phyloP scores from a whole-genome alignment of 2,113 vertebrate species.

The Istiophorus platypterus region DNA sequence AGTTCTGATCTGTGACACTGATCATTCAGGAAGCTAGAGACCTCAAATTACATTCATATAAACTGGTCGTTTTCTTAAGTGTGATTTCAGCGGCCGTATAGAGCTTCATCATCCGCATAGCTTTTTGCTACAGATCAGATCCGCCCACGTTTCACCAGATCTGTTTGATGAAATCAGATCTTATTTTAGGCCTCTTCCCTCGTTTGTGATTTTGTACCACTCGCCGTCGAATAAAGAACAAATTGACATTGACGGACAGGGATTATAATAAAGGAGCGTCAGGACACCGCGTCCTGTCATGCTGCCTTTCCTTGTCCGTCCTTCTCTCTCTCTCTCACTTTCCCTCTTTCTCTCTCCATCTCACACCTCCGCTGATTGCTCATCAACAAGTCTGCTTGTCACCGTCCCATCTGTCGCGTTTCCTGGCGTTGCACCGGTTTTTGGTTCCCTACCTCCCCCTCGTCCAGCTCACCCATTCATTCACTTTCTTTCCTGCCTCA shows the following conservation, averaged over 20 bases:
- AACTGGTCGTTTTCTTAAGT: not conserved
- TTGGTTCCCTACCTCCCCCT: not conserved
- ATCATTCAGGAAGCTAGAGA: not conserved
- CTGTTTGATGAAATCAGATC: not conserved
- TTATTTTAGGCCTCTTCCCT: too few species aligned
- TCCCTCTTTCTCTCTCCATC: not conserved
- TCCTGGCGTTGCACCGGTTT: not conserved
- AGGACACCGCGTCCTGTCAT: not conserved
- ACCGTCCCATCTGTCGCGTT: conserved; percentile 44
- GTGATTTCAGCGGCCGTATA: not conserved
- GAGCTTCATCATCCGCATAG: too few species aligned
- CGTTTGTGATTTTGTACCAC: too few species aligned
- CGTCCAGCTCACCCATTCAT: not conserved
- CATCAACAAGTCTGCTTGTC: conserved; percentile 45
- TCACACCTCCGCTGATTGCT: conserved; percentile 44
- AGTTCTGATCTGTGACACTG: too few species aligned
- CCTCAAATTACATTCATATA: not conserved
- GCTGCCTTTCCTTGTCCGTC: not conserved
- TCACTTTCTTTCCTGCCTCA: not conserved
- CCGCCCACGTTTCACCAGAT: not conserved
- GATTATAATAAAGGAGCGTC: not conserved
- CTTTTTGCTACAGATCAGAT: not conserved
- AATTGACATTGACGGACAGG: not conserved
- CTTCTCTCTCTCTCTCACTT: not conserved
- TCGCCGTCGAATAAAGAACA: too few species aligned